These are phyloP conservation scores for Encarsia formosa DNA, from an alignment of 2,888 invertebrate species.

Conservation along the genomic window DNA sequence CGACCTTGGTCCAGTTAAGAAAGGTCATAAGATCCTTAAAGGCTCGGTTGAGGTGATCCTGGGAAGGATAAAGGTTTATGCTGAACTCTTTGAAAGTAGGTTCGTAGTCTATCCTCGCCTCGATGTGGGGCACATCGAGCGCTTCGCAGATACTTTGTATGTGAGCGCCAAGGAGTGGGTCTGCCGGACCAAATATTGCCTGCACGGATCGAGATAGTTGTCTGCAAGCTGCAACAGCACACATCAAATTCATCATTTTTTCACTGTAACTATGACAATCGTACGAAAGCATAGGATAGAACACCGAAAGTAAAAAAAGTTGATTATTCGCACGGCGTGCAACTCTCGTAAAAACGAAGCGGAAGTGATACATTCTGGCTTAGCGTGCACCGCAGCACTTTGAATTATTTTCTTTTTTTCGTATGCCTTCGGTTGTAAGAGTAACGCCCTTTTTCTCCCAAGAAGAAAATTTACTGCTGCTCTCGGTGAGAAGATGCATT, in stretches of 20 bases:
- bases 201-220: slow-evolving; percentile 82
- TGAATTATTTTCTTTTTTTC: too few relatives aligned
- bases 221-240: slow-evolving; percentile 70
- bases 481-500: too few relatives aligned
- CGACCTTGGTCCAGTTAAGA: slow-evolving; percentile 90
- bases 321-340: slow-evolving; percentile 8
- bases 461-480: too few relatives aligned
- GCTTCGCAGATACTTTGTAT: slow-evolving; percentile 86
- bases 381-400: too few relatives aligned
- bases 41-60: slow-evolving; percentile 74
- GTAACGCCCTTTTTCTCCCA: too few relatives aligned
- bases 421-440: too few relatives aligned
- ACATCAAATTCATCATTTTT: too few relatives aligned
- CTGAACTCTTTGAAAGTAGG: slow-evolving; percentile 68
- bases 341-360: slow-evolving; percentile 14
- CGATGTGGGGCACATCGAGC: slow-evolving; percentile 85
- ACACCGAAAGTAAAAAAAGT: background rate
- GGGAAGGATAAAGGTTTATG: slow-evolving; percentile 84
- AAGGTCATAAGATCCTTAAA: slow-evolving; percentile 83
- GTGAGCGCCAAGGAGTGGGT: slow-evolving; percentile 75
- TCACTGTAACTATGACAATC: too few relatives aligned
- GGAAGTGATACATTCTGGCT: slow-evolving; percentile 42
- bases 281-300: background rate
- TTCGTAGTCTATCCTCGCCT: slow-evolving; percentile 68
- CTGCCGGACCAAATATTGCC: slow-evolving; percentile 83